phyloP scores from a whole-genome alignment of 2,113 vertebrate species.

The Engraulis encrasicolus region DNA sequence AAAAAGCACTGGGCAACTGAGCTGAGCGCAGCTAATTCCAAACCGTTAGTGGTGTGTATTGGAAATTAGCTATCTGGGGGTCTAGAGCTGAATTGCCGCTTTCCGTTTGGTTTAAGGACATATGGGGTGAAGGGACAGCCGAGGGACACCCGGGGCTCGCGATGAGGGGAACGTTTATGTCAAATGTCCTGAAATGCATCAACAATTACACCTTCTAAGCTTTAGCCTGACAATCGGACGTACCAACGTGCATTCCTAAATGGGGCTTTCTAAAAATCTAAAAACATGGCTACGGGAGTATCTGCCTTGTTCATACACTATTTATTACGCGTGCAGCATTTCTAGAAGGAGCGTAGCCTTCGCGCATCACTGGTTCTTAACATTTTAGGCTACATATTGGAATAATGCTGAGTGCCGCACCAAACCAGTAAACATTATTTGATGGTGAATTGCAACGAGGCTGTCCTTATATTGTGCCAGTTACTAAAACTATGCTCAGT shows the following conservation, averaged over 20 bases:
- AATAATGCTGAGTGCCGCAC: neutral
- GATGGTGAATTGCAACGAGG: neutral
- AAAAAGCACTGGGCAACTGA: neutral
- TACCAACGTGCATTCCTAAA: neutral
- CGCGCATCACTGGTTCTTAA: neutral
- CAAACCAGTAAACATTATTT: neutral
- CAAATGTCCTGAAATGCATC: neutral
- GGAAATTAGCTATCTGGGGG: neutral
- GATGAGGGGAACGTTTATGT: neutral
- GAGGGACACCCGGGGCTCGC: neutral
- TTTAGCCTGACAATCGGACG: too few species aligned
- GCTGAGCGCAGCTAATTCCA: neutral
- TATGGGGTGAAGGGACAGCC: neutral
- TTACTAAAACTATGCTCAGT: too few species aligned
- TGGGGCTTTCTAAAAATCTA: neutral
- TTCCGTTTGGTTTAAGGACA: neutral
- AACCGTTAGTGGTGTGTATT: neutral
- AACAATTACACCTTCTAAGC: too few species aligned
- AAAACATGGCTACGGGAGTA: neutral
- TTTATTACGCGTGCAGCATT: neutral
- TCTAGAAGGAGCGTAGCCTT: neutral
- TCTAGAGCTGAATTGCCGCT: neutral
- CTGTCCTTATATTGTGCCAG: neutral
- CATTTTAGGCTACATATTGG: neutral
- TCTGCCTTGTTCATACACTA: neutral